phyloP scores from a whole-genome alignment of 2,888 invertebrate genomes.

The Stomorhina lunata region DNA sequence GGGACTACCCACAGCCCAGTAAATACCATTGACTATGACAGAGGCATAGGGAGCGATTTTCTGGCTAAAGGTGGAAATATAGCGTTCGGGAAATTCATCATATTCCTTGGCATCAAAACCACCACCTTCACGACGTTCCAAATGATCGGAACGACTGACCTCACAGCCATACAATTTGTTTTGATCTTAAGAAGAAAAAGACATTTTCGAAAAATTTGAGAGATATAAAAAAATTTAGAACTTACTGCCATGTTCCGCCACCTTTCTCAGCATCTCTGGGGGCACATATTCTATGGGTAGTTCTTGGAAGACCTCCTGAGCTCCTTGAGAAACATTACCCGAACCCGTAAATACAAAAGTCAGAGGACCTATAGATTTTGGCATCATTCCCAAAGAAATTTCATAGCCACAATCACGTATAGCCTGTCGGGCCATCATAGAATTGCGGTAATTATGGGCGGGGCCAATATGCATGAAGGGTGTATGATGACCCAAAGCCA shows the following conservation, averaged over 20 bases:
- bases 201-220: neutral
- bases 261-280: constrained; percentile 95
- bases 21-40: constrained; percentile 98
- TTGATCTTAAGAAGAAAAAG: constrained; percentile 83
- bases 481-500: constrained; percentile 98
- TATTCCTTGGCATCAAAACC: constrained; percentile 94
- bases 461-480: constrained; percentile 99
- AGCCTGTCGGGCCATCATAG: constrained; percentile 98
- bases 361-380: constrained; percentile 97
- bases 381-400: constrained; percentile 97
- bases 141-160: constrained; percentile 95
- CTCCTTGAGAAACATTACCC: constrained; percentile 97
- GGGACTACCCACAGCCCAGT: constrained; percentile 98
- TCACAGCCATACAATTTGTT: constrained; percentile 98
- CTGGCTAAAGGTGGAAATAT: constrained; percentile 97
- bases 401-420: constrained; percentile 99
- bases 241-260: constrained; percentile 97
- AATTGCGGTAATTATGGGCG: constrained; percentile 98
- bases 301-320: constrained; percentile 96
- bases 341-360: constrained; percentile 99
- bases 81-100: constrained; percentile 94
- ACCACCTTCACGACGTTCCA: constrained; percentile 95
- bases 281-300: constrained; percentile 98
- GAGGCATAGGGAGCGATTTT: constrained; percentile 99
- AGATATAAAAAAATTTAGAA: neutral